phyloP scores from a whole-genome alignment of 2,113 vertebrate species.

The Strigops habroptila region DNA sequence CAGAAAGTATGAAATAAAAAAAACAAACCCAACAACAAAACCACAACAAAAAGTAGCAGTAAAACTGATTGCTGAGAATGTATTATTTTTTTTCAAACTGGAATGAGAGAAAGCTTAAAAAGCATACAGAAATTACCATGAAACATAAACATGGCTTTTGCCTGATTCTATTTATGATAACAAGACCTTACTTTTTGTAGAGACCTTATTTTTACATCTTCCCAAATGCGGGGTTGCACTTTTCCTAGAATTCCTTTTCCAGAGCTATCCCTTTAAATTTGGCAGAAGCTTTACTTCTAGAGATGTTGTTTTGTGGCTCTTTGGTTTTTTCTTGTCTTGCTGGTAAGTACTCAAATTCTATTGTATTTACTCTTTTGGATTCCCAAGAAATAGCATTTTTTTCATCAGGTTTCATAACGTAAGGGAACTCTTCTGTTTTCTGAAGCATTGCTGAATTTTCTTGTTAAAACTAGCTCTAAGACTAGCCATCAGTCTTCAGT shows the following conservation, averaged over 20 bases:
- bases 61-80: not conserved
- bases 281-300: not conserved
- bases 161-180: not conserved
- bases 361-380: not conserved
- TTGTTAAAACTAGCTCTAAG: not conserved
- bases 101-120: not conserved
- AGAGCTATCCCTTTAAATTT: not conserved
- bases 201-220: not conserved
- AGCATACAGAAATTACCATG: not conserved
- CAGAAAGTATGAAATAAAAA: not conserved
- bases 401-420: not conserved
- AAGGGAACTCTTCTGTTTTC: not conserved
- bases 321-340: not conserved
- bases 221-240: not conserved
- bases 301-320: not conserved
- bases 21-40: not conserved
- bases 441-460: not conserved
- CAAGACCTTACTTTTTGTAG: not conserved
- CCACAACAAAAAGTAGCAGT: not conserved
- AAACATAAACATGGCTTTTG: not conserved
- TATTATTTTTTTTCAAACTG: not conserved
- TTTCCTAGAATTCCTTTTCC: slow-evolving; percentile 3
- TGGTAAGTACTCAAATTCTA: slow-evolving; percentile 8
- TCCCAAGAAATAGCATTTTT: not conserved
- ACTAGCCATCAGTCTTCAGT: not conserved